phyloP scores from a whole-genome alignment of 1,140 invertebrate species.

The Oreohelix idahoensis region DNA sequence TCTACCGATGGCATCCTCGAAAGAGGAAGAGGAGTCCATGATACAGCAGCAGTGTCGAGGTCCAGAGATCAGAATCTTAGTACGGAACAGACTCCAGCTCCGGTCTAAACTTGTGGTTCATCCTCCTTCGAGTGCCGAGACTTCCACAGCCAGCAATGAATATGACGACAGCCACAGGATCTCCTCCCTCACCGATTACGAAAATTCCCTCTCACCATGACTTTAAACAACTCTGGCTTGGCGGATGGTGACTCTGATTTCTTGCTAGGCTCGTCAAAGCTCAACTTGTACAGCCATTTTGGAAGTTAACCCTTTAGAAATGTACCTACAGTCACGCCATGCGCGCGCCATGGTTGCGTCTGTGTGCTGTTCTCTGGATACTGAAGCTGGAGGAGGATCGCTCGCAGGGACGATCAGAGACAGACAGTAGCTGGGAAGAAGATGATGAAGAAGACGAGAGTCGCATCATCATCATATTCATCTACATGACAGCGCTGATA shows the following conservation, averaged over 20 bases:
- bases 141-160: conserved; percentile 14
- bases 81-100: conserved; percentile 19
- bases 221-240: not conserved
- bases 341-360: conserved; percentile 63
- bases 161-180: not conserved
- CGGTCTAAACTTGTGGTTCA: not conserved
- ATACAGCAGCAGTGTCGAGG: conserved; percentile 1
- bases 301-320: conserved; percentile 48
- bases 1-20: conserved; percentile 3
- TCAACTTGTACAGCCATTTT: conserved; percentile 14
- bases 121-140: conserved; percentile 8
- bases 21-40: conserved; percentile 7
- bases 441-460: conserved; percentile 9
- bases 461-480: not conserved
- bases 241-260: not conserved
- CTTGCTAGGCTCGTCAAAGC: conserved; percentile 44
- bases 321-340: conserved; percentile 56
- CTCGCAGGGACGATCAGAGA: conserved; percentile 11
- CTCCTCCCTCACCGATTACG: not conserved
- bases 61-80: not conserved
- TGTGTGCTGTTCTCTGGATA: conserved; percentile 69
- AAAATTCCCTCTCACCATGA: not conserved
- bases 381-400: conserved; percentile 64
- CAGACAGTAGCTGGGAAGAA: conserved; percentile 24
- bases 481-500: not conserved